Conservation (phyloP, 2,113 vertebrate species). For the Lathamus discolor region DNA sequence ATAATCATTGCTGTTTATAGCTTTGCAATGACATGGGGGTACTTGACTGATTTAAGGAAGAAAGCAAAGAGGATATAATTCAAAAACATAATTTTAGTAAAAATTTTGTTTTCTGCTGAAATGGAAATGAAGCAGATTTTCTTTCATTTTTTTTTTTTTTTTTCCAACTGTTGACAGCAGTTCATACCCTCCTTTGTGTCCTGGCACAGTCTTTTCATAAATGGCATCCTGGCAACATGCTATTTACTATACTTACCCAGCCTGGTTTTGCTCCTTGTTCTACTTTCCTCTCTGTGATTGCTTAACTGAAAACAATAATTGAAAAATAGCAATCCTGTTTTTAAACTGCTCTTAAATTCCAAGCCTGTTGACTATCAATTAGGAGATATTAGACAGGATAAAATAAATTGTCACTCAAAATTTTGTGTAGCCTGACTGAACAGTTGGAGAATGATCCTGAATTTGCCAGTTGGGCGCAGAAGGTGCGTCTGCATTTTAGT, state of each 20-base stretch:
- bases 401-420: not conserved
- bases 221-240: not conserved
- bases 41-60: not conserved
- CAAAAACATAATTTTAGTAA: not conserved
- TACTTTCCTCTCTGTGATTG: not conserved
- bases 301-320: not conserved
- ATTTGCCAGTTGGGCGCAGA: not conserved
- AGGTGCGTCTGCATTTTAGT: fast-evolving
- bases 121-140: not conserved
- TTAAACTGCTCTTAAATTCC: not conserved
- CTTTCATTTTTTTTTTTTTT: not conserved
- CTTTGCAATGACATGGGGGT: not conserved
- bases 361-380: not conserved
- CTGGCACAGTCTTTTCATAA: not conserved
- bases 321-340: not conserved
- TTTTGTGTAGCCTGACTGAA: not conserved
- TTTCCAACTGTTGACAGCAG: not conserved
- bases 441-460: not conserved
- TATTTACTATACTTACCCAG: not conserved
- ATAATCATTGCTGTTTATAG: not conserved
- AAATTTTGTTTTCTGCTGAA: not conserved
- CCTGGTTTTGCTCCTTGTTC: not conserved
- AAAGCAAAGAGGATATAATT: not conserved
- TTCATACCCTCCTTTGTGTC: not conserved
- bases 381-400: not conserved